These are phyloP conservation scores for Neolamprologus brichardi DNA, from an alignment of 2,113 vertebrate genomes.

Conservation along the genomic window DNA sequence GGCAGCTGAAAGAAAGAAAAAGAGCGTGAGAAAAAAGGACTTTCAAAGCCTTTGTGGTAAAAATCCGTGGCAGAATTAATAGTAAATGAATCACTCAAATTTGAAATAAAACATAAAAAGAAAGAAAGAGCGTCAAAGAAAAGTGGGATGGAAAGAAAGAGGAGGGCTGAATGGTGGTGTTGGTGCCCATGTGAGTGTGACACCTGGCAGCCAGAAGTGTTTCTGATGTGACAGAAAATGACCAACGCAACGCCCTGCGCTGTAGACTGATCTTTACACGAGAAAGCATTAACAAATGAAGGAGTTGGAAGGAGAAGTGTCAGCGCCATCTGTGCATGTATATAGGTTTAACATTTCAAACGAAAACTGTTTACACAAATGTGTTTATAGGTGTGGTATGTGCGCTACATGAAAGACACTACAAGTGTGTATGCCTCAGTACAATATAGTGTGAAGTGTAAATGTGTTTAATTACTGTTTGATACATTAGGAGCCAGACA, in stretches of 20 bases:
- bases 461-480: slow-evolving; percentile 20
- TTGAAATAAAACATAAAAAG: neutral
- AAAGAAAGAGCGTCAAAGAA: neutral
- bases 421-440: neutral
- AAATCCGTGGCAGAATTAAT: neutral
- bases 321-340: neutral
- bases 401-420: neutral
- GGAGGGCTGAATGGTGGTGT: neutral
- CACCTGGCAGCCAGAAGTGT: slow-evolving; percentile 1
- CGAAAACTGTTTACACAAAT: neutral
- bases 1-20: slow-evolving; percentile 75
- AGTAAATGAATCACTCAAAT: neutral
- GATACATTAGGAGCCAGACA: slow-evolving; percentile 11
- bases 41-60: neutral
- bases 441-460: neutral
- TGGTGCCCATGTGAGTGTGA: neutral
- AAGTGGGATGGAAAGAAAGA: neutral
- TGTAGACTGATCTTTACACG: neutral
- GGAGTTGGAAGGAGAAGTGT: neutral
- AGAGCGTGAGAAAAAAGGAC: neutral
- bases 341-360: neutral
- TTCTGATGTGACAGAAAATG: neutral
- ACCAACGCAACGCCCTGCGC: neutral
- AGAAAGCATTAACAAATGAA: neutral
- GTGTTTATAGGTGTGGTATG: neutral